Evolutionary conservation across 2,797 vertebrate species (phyloP), one percentile per base, ranked within the genome.

Genomic region (Calcarius lapponicus): DNA sequence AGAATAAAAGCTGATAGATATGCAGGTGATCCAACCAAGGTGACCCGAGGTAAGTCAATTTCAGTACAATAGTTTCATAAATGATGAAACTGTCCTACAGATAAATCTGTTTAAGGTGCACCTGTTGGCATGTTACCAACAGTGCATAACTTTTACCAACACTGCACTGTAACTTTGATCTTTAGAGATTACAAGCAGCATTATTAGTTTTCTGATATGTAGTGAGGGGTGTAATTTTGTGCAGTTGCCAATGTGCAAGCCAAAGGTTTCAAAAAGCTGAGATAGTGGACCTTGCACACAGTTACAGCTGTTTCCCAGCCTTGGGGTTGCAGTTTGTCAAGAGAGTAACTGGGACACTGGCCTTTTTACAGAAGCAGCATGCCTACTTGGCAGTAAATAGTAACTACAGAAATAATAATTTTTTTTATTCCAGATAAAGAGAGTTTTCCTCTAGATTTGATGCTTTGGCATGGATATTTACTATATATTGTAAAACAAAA

Each of bases 201-300:
- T n/a, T 90, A 72, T 92, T 93, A 94, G 76, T 56, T 43, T 75
- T 93, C 80, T 94, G 92, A 86, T 93, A 90, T 17, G 50, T 32
- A 76, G 64, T 32, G 69, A 82, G 92, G 78, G 62, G 42, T 82
- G 69, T 74, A 88, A 56, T 66, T 91, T 87, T 84, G 82, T 90
- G 57, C 76, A 72, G 29, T 34, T 92, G 83, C 88, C 92, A 72
- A 3, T 34, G 14, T 84, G 54, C 2, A 2, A 93, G 54, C 69
- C 86, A 94, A 90, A 90, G 73, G 66, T 88, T 96, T 90, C 76
- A 84, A 90, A 76, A 75, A 81, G 51, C 34, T 43, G 80, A 84
- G 86, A 64, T 43, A 47, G 24, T 92, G 83, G 85, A 79, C 91
- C 90, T 92, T 90, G 78, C 42, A 65, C 83, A 17, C 21, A n/a